A percentile compares a stretch with the other conserved stretches of the same genome.
Conservation (phyloP, 2,888 invertebrate genomes). For the Drosophila meridiana region DNA sequence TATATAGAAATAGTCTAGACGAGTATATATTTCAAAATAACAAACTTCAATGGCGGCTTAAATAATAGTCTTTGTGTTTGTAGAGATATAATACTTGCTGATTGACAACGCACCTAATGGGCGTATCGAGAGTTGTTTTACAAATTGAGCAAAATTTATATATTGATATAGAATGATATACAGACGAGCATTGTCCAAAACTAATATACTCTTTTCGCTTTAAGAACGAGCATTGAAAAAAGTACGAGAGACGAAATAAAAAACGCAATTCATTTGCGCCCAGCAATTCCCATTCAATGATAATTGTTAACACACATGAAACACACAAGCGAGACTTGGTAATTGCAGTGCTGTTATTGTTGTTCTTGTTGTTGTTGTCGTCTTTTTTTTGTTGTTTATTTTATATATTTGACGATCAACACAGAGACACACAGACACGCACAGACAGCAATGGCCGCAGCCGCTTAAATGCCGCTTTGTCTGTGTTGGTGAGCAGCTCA, state of each 20-base stretch:
- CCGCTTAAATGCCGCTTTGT: slow-evolving; percentile 45
- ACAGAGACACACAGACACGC: slow-evolving; percentile 15
- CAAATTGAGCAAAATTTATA: background rate
- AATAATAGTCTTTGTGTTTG: too few species aligned
- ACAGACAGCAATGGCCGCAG: slow-evolving; percentile 43
- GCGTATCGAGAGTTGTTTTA: background rate
- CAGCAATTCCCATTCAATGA: slow-evolving; percentile 56
- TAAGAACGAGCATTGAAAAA: background rate
- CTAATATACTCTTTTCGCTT: background rate
- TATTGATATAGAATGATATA: background rate
- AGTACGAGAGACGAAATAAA: background rate
- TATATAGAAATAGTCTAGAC: too few species aligned
- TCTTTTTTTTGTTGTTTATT: background rate
- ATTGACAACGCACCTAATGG: background rate
- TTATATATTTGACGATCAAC: slow-evolving; percentile 16
- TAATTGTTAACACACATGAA: slow-evolving; percentile 68
- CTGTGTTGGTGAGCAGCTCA: slow-evolving; percentile 72
- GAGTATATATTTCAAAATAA: too few species aligned
- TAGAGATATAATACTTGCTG: background rate
- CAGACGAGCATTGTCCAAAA: background rate
- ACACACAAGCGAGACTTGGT: slow-evolving; percentile 51
- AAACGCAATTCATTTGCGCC: slow-evolving; percentile 31
- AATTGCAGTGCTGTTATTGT: slow-evolving; percentile 41
- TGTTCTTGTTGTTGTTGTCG: slow-evolving; percentile 35
- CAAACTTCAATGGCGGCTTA: too few species aligned